Base-by-base conservation (phyloP, 1,140 invertebrate genomes). In the Magallana ariakensis region DNA sequence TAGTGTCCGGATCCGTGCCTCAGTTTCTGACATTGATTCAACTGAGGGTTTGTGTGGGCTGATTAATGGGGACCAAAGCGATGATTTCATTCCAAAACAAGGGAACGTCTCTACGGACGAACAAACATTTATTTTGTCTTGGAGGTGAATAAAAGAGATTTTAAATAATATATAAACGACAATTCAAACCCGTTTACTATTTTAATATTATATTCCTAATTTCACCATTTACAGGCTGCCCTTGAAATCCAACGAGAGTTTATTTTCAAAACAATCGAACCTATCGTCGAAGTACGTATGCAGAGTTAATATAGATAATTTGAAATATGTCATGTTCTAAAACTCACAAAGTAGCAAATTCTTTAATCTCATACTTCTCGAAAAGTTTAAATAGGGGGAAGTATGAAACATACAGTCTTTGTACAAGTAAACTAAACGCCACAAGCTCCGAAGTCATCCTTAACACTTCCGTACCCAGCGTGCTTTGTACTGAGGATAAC, bases 1-100 rank as follows among this genome's bases (percentile, higher is more conserved):
- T 75, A 75, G 66, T 26, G 66, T 75, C 6, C 66, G 66, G 22
- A 19, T 75, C 33, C 66, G 33, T 3, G 66, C 66, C 9, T 19
- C 19, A 4, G 22, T 75, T 26, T 26, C 33, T 75, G 66, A 75
- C 15, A 33, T 75, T 26, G 66, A 26, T 9, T 8, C 19, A 4
- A 75, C 22, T 13, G 66, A 75, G 66, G 66, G 66, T 9, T 10
- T 75, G 66, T 75, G 66, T 75, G 66, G 66, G 33, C 33, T 75
- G 22, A 26, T 26, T 26, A 75, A 75, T 33, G 22, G 66, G 26
- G 10, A 75, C 9, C 22, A 26, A 26, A 46, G 22, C 22, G 66
- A 75, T 75, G 66, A 75, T 75, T 75, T 75, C 15, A 75, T 75
- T 13, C 66, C 22, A 7, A 33, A 13, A 13, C 66, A 75, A 26